Evolutionary conservation across 2,888 invertebrate species (phyloP).

Genomic region (Glomeris marginata): DNA sequence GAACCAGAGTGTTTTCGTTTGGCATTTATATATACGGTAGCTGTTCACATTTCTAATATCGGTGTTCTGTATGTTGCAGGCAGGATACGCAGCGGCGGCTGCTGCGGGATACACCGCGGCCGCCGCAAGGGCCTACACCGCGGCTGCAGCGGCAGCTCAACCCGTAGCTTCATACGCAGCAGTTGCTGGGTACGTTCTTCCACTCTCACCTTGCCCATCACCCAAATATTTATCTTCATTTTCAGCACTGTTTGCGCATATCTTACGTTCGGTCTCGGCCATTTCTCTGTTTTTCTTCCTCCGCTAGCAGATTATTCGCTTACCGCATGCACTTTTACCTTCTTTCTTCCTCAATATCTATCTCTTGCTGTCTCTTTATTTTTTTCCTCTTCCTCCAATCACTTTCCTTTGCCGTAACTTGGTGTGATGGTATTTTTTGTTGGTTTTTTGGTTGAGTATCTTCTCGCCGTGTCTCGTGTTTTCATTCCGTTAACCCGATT

Average conservation of each 20-base stretch:
- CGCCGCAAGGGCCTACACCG: constrained; percentile 24
- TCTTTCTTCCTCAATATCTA: not conserved
- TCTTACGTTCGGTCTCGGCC: too few species aligned
- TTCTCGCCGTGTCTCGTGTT: too few species aligned
- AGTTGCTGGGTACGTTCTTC: constrained; percentile 22
- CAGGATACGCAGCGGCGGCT: constrained; percentile 21
- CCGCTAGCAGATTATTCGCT: too few species aligned
- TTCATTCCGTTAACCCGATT: too few species aligned
- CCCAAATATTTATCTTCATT: too few species aligned
- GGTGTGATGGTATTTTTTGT: not conserved
- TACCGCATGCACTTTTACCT: not conserved
- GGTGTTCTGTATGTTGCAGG: constrained; percentile 16
- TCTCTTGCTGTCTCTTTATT: not conserved
- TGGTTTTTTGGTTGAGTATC: not conserved
- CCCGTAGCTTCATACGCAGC: constrained; percentile 22
- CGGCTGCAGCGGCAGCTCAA: constrained; percentile 26
- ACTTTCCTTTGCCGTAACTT: not conserved
- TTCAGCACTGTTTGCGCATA: too few species aligned
- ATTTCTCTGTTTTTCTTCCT: too few species aligned
- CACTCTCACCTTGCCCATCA: too few species aligned
- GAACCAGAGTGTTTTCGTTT: not conserved
- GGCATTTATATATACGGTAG: too few species aligned
- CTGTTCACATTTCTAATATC: not conserved
- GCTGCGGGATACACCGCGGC: constrained; percentile 24
- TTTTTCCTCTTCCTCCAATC: not conserved